Conservation (phyloP, 2,888 invertebrate species). For the Drosophila crucigera region DNA sequence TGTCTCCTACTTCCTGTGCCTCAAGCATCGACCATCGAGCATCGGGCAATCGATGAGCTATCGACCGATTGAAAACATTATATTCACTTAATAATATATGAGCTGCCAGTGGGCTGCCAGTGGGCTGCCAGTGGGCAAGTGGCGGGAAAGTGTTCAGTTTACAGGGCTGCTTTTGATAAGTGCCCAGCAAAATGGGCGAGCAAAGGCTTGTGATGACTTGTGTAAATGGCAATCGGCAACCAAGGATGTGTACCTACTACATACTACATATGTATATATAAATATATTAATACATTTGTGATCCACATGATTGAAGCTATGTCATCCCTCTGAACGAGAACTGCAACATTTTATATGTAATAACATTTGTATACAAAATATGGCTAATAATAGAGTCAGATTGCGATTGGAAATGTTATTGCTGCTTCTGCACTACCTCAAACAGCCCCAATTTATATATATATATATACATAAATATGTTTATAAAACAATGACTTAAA, state of each 20-base stretch:
- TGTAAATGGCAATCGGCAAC: neutral
- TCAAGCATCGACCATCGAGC: neutral
- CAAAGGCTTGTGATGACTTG: neutral
- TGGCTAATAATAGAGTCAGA: neutral
- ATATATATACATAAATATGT: neutral
- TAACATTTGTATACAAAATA: neutral
- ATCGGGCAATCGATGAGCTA: constrained; percentile 47
- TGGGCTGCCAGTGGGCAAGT: neutral
- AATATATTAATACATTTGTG: neutral
- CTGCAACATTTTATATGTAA: neutral
- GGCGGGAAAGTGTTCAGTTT: neutral
- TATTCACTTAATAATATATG: constrained; percentile 10
- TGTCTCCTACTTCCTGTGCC: neutral
- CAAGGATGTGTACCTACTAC: neutral
- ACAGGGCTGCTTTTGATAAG: neutral
- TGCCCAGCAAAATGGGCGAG: neutral
- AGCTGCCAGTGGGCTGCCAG: neutral
- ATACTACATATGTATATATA: neutral
- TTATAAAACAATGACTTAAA: too few relatives aligned
- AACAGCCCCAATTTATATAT: neutral
- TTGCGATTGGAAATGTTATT: neutral
- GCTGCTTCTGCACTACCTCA: neutral
- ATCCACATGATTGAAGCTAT: neutral
- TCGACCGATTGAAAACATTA: constrained; percentile 28
- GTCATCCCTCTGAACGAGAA: too few relatives aligned